These are phyloP conservation scores for Charaxes varanes DNA, from an alignment of 1,140 invertebrate genomes.

Conservation along the genomic window DNA sequence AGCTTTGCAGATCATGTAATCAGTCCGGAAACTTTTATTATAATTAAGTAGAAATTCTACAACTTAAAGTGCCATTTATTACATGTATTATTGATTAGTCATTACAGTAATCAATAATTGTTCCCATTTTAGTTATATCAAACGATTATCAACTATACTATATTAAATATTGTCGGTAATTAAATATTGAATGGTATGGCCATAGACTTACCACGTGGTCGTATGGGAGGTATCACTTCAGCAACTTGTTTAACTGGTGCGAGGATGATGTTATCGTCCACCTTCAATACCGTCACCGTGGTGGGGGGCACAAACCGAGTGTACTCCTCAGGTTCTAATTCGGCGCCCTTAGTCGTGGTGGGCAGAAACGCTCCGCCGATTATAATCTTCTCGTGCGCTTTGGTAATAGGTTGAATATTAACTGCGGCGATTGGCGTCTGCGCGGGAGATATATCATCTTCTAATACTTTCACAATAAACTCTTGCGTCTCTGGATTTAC, in stretches of 20 bases:
- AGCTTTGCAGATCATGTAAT: not conserved
- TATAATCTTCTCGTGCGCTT: conserved; percentile 40
- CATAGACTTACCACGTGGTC: conserved; percentile 21
- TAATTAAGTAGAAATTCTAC: not conserved
- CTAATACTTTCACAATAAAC: conserved; percentile 62
- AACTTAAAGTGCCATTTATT: too few relatives aligned
- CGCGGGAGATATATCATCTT: conserved; percentile 44
- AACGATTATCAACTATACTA: too few relatives aligned
- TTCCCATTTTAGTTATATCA: too few relatives aligned
- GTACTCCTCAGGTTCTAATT: conserved; percentile 29
- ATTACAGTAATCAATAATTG: too few relatives aligned
- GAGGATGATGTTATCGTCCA: conserved; percentile 16
- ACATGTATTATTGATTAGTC: too few relatives aligned
- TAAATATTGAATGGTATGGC: too few relatives aligned
- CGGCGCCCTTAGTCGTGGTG: conserved; percentile 19
- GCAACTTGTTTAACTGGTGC: conserved; percentile 10
- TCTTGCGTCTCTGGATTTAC: conserved; percentile 41
- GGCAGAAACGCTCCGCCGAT: conserved; percentile 41
- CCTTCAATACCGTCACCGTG: conserved; percentile 14
- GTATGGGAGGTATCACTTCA: conserved; percentile 18
- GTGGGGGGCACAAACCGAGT: conserved; percentile 47
- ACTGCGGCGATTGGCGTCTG: conserved; percentile 38
- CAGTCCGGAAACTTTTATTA: not conserved
- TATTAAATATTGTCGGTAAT: too few relatives aligned
- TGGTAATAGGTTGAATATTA: conserved; percentile 43